phyloP scores from a whole-genome alignment of 2,797 vertebrate genomes.

The Eulemur coronatus region DNA sequence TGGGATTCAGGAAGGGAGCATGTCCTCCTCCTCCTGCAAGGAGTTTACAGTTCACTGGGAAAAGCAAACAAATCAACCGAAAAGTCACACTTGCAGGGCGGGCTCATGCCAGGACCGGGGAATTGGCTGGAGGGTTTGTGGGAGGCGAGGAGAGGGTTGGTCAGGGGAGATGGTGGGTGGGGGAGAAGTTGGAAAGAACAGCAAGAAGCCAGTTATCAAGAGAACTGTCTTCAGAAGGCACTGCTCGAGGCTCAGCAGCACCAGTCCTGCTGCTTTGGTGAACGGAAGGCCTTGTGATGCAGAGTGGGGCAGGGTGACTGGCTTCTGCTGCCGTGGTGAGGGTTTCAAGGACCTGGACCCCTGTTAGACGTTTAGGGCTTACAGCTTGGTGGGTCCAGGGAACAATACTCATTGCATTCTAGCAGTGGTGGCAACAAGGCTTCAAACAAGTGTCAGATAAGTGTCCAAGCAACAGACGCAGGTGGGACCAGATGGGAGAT shows the following conservation, averaged over 20 bases:
- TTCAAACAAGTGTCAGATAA: background rate
- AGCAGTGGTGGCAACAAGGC: rapidly evolving
- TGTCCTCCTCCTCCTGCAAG: background rate
- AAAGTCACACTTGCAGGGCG: background rate
- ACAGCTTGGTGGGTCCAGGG: background rate
- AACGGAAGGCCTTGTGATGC: background rate
- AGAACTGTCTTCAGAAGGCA: background rate
- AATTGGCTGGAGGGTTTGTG: background rate
- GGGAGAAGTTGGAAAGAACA: background rate
- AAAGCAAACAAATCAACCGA: background rate
- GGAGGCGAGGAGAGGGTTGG: background rate
- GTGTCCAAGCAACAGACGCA: background rate
- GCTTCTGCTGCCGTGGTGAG: background rate
- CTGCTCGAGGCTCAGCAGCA: background rate
- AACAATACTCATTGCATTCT: background rate
- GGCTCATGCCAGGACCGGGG: background rate
- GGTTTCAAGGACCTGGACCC: background rate
- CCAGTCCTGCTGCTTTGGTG: background rate
- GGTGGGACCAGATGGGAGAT: background rate
- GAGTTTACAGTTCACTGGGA: background rate
- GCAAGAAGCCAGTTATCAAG: background rate
- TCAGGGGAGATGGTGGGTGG: too few species aligned
- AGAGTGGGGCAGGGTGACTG: too few species aligned
- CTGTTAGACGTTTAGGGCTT: background rate
- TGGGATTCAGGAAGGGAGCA: background rate